Percentiles rank a stretch among this genome's conserved stretches.
Conservation (phyloP, 2,113 vertebrate genomes). For the Cercopithecus mona region DNA sequence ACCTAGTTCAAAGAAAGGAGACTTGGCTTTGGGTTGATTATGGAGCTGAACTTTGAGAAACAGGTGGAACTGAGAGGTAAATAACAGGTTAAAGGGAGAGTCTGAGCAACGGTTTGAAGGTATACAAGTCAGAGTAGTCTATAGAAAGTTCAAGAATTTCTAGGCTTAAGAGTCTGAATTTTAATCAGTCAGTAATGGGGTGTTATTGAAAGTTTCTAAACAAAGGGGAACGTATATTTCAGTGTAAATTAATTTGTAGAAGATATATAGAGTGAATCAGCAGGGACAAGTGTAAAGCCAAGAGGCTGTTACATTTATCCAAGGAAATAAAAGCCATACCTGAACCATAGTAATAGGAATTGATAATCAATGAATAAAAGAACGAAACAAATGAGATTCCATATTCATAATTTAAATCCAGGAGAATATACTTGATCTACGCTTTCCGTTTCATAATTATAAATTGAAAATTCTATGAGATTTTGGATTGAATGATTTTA, state of each 20-base stretch:
- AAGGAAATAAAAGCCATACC: neutral
- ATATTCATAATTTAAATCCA: neutral
- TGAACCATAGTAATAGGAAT: neutral
- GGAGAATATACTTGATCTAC: neutral
- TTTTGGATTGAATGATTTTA: neutral
- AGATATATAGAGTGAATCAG: neutral
- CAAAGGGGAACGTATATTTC: neutral
- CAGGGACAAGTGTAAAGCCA: neutral
- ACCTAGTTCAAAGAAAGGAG: neutral
- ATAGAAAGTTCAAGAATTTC: conserved; percentile 5
- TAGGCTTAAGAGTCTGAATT: neutral
- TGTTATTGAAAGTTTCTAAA: neutral
- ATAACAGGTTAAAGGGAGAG: neutral
- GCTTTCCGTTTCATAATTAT: neutral
- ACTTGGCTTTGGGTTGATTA: neutral
- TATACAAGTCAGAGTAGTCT: neutral
- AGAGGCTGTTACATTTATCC: neutral
- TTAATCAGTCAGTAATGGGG: neutral
- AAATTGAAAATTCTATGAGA: neutral
- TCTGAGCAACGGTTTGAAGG: neutral
- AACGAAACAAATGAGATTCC: neutral
- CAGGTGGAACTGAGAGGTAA: neutral
- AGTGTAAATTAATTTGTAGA: neutral
- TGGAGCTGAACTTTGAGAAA: neutral
- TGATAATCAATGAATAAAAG: neutral